Conservation (phyloP, 2,888 invertebrate species). For the Philereme transversata region DNA sequence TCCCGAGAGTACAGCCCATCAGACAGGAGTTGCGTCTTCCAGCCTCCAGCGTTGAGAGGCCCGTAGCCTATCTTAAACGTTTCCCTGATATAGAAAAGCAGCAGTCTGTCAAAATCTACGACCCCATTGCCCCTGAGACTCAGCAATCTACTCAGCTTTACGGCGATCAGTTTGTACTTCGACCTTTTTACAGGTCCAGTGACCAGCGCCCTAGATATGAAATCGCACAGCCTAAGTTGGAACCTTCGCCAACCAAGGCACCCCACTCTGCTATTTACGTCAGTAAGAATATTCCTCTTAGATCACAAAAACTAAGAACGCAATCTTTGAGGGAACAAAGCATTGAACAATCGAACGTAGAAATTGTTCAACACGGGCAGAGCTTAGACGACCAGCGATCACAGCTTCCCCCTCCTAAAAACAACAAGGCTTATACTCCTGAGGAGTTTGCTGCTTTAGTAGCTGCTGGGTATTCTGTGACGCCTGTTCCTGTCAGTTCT, state of each 20-base stretch:
- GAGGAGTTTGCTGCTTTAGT: conserved; percentile 78
- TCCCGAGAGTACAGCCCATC: conserved; percentile 58
- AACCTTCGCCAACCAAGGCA: conserved; percentile 64
- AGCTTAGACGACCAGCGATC: conserved; percentile 68
- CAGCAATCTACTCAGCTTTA: conserved; percentile 60
- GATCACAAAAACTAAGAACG: conserved; percentile 59
- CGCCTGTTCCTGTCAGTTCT: conserved; percentile 74
- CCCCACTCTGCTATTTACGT: conserved; percentile 75
- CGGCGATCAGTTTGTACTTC: conserved; percentile 70
- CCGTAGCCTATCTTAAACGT: conserved; percentile 71
- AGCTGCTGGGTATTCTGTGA: conserved; percentile 78
- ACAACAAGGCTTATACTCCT: conserved; percentile 79
- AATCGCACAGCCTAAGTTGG: conserved; percentile 51
- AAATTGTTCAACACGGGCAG: conserved; percentile 61
- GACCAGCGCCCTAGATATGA: conserved; percentile 68
- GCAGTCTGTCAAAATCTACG: conserved; percentile 66
- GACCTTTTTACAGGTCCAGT: conserved; percentile 65
- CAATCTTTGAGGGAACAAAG: conserved; percentile 54
- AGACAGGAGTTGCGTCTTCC: conserved; percentile 68
- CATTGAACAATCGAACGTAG: conserved; percentile 39
- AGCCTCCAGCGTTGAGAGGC: conserved; percentile 64
- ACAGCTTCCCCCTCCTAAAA: conserved; percentile 77
- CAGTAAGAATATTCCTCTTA: conserved; percentile 64
- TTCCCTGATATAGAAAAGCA: conserved; percentile 71
- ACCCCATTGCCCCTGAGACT: conserved; percentile 58